Percentiles rank a stretch among this genome's conserved stretches.
Evolutionary conservation across 2,888 invertebrate species (phyloP).

Genomic region (Apeira syringaria): DNA sequence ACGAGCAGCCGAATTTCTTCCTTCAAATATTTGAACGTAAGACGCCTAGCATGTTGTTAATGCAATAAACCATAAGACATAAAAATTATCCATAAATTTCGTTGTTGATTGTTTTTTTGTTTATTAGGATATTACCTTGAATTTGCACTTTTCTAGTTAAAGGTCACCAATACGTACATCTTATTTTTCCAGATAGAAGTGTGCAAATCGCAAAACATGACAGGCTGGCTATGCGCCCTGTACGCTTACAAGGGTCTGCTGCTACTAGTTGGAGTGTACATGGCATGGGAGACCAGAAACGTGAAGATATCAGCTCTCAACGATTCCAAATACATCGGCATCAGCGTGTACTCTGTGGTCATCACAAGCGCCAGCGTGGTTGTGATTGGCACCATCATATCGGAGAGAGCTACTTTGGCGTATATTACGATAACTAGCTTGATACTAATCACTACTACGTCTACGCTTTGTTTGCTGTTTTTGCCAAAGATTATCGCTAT

Average conservation of each 20-base stretch:
- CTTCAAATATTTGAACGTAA: too few species aligned
- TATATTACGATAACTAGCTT: conserved; percentile 92
- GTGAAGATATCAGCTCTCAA: conserved; percentile 96
- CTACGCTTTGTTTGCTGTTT: conserved; percentile 93
- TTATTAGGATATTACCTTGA: too few species aligned
- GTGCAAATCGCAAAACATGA: conserved; percentile 93
- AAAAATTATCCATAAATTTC: too few species aligned
- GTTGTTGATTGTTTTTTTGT: too few species aligned
- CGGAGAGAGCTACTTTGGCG: conserved; percentile 91
- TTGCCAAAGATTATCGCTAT: conserved; percentile 93
- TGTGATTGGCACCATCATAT: conserved; percentile 93
- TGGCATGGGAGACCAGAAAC: conserved; percentile 97
- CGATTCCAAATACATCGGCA: conserved; percentile 96
- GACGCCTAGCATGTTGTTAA: too few species aligned
- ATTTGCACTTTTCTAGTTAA: too few species aligned
- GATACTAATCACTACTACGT: conserved; percentile 93
- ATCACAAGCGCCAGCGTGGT: conserved; percentile 94
- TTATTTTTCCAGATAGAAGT: conserved; percentile 89
- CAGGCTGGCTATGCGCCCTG: conserved; percentile 94
- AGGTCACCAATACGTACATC: too few species aligned
- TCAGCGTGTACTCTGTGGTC: conserved; percentile 96
- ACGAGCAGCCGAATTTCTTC: too few species aligned
- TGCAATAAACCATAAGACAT: too few species aligned
- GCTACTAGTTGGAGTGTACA: conserved; percentile 94
- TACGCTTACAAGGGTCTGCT: conserved; percentile 96